Evolutionary conservation across 2,797 vertebrate species (phyloP).

Genomic region (Apodemus agrarius): DNA sequence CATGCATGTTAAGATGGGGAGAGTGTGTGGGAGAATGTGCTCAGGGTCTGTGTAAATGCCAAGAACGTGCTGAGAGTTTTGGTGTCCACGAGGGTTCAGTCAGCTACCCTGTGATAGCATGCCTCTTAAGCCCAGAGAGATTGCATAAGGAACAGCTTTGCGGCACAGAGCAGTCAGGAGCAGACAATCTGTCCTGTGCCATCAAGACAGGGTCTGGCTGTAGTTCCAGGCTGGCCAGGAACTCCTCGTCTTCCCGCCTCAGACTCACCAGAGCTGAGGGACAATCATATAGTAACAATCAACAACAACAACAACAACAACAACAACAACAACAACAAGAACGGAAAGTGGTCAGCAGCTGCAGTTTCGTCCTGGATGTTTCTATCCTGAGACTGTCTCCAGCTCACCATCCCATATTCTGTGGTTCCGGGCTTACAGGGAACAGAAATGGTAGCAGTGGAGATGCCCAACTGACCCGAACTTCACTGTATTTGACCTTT

Average conservation of each 20-base stretch:
- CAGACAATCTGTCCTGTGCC: background rate
- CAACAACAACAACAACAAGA: background rate
- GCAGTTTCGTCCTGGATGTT: background rate
- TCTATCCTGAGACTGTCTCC: background rate
- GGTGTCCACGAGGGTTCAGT: background rate
- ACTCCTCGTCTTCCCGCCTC: background rate
- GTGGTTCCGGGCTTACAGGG: background rate
- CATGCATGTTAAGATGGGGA: background rate
- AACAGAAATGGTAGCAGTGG: background rate
- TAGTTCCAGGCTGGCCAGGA: background rate
- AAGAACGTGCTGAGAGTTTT: background rate
- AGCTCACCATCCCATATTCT: background rate
- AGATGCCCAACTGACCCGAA: background rate
- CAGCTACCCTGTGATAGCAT: background rate
- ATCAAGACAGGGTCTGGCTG: background rate
- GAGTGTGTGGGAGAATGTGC: background rate
- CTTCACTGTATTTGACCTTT: no score
- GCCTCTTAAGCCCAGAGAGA: background rate
- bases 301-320: background rate
- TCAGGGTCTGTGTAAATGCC: background rate
- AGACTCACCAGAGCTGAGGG: background rate
- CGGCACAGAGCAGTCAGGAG: background rate
- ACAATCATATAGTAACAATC: background rate
- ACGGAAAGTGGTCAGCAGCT: background rate
- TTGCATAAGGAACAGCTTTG: background rate